Evolutionary conservation across 2,797 vertebrate species (phyloP), one percentile per base, ranked within the genome.

Genomic region (Micrastur ruficollis): DNA sequence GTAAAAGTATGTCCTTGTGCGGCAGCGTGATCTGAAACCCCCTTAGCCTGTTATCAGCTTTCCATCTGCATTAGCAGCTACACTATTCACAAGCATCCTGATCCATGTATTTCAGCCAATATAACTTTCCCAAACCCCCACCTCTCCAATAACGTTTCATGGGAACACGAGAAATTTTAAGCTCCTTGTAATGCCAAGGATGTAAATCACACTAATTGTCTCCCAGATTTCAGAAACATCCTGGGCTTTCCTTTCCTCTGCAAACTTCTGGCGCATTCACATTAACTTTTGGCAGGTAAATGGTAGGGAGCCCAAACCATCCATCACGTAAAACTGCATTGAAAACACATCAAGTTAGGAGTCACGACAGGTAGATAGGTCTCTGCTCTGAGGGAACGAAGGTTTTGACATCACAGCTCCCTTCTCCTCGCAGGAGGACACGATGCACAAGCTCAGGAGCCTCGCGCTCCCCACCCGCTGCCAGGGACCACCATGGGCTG

Each of bases 121-220:
- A 23, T 22, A 32, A 94, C 89, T 96, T 97, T 95, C 92, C 89
- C 93, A 89, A 83, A 65, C 53, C 75, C 79, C 53, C 81, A 68
- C 73, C 56, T 73, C 76, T 80, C 80, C 88, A 94, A 12, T 76
- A 90, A 31, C 15, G 1, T 91, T 96, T 87, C 93, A 72, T 91
- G 94, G 68, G 81, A 97, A 94, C 92, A 96, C 2, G 4, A 94
- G 95, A 97, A 95, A 95, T 86, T 84, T 95, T 89, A 53, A 95
- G 79, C 93, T 97, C 93, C 91, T 79, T 73, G 62, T 96, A 96
- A 97, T 91, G 90, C 66, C 32, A 81, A 85, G 92, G 81, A 97
- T 94, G 95, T 98, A 98, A 98, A 98, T 98, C 97, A 98, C 59
- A 59, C 97, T 95, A 98, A 98, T 98, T 95, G 91, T 97, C 93